Evolutionary conservation across 2,888 invertebrate genomes (phyloP), one percentile per base, ranked within the genome.

Genomic region (Diaprepes abbreviatus): DNA sequence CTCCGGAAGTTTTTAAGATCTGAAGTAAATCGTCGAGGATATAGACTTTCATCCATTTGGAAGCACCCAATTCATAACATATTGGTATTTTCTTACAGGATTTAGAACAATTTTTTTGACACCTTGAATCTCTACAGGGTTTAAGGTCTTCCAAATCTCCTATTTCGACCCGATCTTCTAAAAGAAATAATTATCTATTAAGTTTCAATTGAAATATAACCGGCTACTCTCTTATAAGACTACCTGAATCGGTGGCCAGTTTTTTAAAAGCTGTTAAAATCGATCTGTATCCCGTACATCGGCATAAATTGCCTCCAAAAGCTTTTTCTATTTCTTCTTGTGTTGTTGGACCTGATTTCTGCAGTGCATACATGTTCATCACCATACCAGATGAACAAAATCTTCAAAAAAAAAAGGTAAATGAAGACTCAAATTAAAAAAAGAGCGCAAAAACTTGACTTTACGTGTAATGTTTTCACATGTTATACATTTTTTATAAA

Each of bases 301-400:
- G 70, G 73, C 93, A 93, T n/a, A 91, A 87, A 75, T 92, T 92
- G 60, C 92, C 89, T 4, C 89, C 91, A 73, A 92, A 90, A 0
- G 89, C 87, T 74, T 91, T 88, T 79, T 92, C 92, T 9, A 92
- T 86, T 75, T 91, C 87, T 74, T 87, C 84, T 86, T 87, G 86
- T 0, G 88, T 87, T 38, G 84, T 31, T 17, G 45, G 36, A 14
- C 65, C 66, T 3, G 72, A 45, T 33, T 82, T 76, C 74, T 85
- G 78, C 16, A 86, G 75, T 38, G 87, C 88, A 81, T 89, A 89
- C 91, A 92, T 91, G 76, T 88, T 89, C 91, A 92, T 92, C 24
- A 93, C 88, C 89, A 92, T 92, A 5, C 92, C 93, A 0, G 92
- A 89, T 21, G 89, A 89, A 79, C 93, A 93, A 79, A 86, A 89